A percentile compares a stretch with the other conserved stretches of the same genome.
phyloP scores from a whole-genome alignment of 1,140 invertebrate genomes.

The Thaumetopoea pityocampa region DNA sequence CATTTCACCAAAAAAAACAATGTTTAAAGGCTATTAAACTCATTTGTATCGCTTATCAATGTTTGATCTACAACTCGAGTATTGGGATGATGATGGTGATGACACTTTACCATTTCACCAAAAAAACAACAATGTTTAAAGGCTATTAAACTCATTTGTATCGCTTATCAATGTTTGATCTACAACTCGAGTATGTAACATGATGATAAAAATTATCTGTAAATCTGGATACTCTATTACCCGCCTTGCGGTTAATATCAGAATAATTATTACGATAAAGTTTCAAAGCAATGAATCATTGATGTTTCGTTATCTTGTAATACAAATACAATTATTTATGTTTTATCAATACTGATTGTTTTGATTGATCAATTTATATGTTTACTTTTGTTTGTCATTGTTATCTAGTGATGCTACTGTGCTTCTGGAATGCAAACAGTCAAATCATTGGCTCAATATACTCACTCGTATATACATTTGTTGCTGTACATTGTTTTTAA shows the following conservation, averaged over 20 bases:
- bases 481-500: conserved; percentile 15
- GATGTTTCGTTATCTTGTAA: conserved; percentile 46
- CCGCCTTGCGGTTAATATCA: conserved; percentile 34
- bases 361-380: conserved; percentile 44
- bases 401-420: conserved; percentile 30
- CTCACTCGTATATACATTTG: conserved; percentile 13
- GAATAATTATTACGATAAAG: conserved; percentile 32
- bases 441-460: conserved; percentile 25
- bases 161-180: conserved; percentile 55
- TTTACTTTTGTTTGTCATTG: conserved; percentile 36
- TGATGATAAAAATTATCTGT: conserved; percentile 58
- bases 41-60: conserved; percentile 54
- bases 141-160: conserved; percentile 62
- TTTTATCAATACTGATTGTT: conserved; percentile 45
- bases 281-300: conserved; percentile 35
- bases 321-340: conserved; percentile 36
- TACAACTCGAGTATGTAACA: conserved; percentile 40
- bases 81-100: no score
- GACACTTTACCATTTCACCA: conserved; percentile 6
- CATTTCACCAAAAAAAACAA: conserved; percentile 15
- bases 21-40: conserved; percentile 57
- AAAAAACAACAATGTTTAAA: conserved; percentile 27
- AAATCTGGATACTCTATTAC: conserved; percentile 52
- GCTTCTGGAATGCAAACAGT: conserved; percentile 42
- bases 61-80: no score